Evolutionary conservation across 2,797 vertebrate species (phyloP).

Genomic region (Syndactyla subalaris): DNA sequence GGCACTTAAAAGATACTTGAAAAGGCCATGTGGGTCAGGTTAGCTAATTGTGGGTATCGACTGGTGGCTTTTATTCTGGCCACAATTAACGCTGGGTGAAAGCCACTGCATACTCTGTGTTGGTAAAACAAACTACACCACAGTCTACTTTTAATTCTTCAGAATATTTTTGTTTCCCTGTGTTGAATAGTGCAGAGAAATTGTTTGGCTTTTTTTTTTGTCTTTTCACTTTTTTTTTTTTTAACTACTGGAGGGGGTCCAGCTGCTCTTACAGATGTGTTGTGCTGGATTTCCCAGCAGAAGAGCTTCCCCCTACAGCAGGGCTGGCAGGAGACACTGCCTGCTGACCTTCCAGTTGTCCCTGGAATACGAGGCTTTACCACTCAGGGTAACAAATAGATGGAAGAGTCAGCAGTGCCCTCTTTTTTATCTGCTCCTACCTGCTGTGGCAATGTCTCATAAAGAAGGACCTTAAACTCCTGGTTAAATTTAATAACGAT

Average conservation of each 20-base stretch:
- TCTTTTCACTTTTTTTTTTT: not conserved
- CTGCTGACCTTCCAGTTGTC: not conserved
- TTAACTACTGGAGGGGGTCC: not conserved
- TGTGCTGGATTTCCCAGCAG: not conserved
- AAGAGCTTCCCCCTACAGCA: not conserved
- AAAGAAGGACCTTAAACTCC: not conserved
- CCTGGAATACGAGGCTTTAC: not conserved
- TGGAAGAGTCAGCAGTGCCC: not conserved
- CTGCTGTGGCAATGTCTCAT: not conserved
- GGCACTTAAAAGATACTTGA: slow-evolving; percentile 1
- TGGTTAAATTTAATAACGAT: not conserved
- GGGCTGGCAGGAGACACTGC: not conserved
- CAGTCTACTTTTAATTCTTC: not conserved
- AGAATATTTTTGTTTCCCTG: not conserved
- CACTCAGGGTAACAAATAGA: not conserved
- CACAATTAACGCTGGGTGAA: not conserved
- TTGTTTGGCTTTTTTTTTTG: not conserved
- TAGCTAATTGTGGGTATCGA: not conserved
- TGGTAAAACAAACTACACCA: not conserved
- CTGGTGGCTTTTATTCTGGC: not conserved
- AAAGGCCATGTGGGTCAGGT: not conserved
- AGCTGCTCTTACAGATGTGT: not conserved
- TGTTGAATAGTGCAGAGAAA: not conserved
- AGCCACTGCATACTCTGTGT: not conserved
- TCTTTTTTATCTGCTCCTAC: not conserved